Conservation (phyloP, 2,888 invertebrate genomes). For the Germaria angustata region DNA sequence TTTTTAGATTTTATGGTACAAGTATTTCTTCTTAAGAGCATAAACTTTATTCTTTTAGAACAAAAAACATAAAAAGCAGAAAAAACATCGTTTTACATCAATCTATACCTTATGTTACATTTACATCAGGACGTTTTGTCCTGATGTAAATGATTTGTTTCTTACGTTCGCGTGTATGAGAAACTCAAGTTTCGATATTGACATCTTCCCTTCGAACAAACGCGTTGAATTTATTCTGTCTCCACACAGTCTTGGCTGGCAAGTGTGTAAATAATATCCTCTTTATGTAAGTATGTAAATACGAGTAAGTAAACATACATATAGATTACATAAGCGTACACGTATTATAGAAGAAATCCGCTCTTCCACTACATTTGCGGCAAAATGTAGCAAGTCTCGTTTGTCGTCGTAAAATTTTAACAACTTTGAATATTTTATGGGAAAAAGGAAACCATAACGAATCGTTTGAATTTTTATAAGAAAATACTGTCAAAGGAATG, state of each 20-base stretch:
- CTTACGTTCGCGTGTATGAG: not conserved
- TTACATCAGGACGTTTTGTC: not conserved
- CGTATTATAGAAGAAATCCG: not conserved
- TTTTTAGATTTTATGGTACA: too few relatives aligned
- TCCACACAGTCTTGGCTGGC: constrained; percentile 1
- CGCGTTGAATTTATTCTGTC: not conserved
- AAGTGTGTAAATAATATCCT: not conserved
- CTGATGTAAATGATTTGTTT: constrained; percentile 13
- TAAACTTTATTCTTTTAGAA: not conserved
- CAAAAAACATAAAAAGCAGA: too few relatives aligned
- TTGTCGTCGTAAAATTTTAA: constrained; percentile 19
- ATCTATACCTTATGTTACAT: not conserved
- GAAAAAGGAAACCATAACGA: not conserved
- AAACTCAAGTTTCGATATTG: not conserved
- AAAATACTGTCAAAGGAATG: not conserved
- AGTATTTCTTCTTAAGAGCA: not conserved
- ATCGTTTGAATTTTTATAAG: not conserved
- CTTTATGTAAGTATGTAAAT: not conserved
- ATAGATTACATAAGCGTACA: not conserved
- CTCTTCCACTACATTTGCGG: not conserved
- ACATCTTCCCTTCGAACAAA: not conserved
- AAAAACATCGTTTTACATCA: not conserved
- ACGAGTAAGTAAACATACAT: not conserved
- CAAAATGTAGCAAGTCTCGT: not conserved
- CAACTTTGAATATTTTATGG: constrained; percentile 14